Conservation (phyloP, 2,888 invertebrate genomes). For the Iselma pallidipennis region DNA sequence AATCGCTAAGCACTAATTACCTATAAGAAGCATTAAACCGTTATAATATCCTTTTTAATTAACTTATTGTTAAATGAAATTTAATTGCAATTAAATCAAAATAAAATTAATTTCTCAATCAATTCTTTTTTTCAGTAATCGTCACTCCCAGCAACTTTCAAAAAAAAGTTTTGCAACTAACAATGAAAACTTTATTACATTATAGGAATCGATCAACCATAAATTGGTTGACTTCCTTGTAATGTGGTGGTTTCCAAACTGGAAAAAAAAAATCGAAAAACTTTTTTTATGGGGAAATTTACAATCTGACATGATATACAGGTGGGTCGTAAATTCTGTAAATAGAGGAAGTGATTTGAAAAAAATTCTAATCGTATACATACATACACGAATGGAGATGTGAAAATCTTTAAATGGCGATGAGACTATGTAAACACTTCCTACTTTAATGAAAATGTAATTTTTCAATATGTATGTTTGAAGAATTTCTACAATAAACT, state of each 20-base stretch:
- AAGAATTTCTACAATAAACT: background rate
- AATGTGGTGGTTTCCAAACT: background rate
- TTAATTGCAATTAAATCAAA: slow-evolving; percentile 16
- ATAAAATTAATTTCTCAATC: slow-evolving; percentile 8
- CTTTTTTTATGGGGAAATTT: background rate
- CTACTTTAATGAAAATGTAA: background rate
- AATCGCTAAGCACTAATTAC: too few species aligned
- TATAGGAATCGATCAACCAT: slow-evolving; percentile 14
- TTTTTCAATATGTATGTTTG: background rate
- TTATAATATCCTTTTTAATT: too few species aligned
- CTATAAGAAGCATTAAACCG: too few species aligned
- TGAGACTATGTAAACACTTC: background rate
- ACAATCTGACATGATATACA: background rate
- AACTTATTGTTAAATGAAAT: slow-evolving; percentile 9
- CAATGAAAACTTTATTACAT: slow-evolving; percentile 6
- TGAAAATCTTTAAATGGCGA: background rate
- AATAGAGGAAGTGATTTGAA: background rate
- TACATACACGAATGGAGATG: background rate
- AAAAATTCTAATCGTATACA: background rate
- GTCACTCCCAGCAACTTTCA: slow-evolving; percentile 18
- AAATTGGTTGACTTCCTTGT: slow-evolving; percentile 10
- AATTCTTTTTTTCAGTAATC: background rate
- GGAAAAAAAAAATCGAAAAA: background rate
- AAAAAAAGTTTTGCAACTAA: slow-evolving; percentile 19
- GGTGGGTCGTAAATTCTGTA: background rate